phyloP scores from a whole-genome alignment of 2,113 vertebrate genomes.

The Cnemophilus loriae region DNA sequence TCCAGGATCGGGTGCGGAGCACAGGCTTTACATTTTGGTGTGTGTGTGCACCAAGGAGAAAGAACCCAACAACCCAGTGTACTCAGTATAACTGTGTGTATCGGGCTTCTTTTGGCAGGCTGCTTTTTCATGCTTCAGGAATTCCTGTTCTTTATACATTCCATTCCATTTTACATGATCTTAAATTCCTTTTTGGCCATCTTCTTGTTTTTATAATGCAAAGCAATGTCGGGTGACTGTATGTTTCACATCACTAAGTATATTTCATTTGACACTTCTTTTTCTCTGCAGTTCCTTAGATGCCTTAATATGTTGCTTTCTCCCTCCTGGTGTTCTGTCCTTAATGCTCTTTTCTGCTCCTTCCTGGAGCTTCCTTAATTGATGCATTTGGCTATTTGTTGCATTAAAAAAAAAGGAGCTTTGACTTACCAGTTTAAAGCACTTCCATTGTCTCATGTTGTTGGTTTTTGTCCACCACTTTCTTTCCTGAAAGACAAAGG shows the following conservation, averaged over 20 bases:
- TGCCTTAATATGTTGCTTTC: slow-evolving; percentile 27
- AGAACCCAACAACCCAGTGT: accelerated
- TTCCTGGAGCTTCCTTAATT: slow-evolving; percentile 45
- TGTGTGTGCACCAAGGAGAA: not conserved
- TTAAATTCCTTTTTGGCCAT: slow-evolving; percentile 32
- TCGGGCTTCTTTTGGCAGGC: not conserved
- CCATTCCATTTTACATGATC: slow-evolving; percentile 45
- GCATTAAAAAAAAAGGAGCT: not conserved
- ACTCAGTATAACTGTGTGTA: not conserved
- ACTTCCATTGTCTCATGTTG: not conserved
- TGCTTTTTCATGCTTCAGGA: slow-evolving; percentile 42
- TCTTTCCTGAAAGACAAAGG: not conserved
- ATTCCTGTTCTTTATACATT: slow-evolving; percentile 23
- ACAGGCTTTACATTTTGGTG: not conserved
- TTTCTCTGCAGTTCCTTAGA: slow-evolving; percentile 7
- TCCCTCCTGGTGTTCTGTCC: slow-evolving; percentile 30
- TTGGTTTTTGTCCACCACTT: not conserved
- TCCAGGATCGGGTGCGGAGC: not conserved
- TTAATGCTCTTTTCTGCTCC: slow-evolving; percentile 48
- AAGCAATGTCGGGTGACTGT: slow-evolving; percentile 7
- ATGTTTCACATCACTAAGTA: slow-evolving; percentile 50
- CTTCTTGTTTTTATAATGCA: slow-evolving; percentile 35
- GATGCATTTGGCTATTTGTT: slow-evolving; percentile 9
- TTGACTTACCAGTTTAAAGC: not conserved
- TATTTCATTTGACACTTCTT: slow-evolving; percentile 58